A percentile compares a stretch with the other conserved stretches of the same genome.
Evolutionary conservation across 2,797 vertebrate genomes (phyloP).

Genomic region (Lateolabrax maculatus): DNA sequence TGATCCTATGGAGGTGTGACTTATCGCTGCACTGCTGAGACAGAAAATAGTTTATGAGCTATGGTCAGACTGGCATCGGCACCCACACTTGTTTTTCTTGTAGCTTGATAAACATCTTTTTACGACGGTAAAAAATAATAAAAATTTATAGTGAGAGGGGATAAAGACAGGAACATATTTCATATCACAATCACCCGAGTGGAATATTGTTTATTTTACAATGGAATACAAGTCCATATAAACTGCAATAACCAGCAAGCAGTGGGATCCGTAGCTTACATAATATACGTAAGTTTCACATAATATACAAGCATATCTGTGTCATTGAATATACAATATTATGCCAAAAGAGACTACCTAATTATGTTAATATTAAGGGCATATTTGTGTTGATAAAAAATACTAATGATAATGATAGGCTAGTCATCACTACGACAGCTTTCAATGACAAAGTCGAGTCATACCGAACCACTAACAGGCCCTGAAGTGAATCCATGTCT

Average conservation of each 20-base stretch:
- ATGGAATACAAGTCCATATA: neutral
- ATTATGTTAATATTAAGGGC: too few relatives aligned
- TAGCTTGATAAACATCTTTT: neutral
- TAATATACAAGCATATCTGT: neutral
- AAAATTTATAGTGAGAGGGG: neutral
- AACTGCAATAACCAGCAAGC: neutral
- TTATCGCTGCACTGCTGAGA: neutral
- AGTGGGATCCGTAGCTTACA: neutral
- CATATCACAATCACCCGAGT: neutral
- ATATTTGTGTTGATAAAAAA: too few relatives aligned
- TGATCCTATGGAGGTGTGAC: conserved; percentile 4
- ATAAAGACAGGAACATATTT: conserved; percentile 2
- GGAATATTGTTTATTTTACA: neutral
- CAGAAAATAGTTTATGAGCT: conserved; percentile 7
- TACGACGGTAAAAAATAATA: neutral
- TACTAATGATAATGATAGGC: too few relatives aligned
- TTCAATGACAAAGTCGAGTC: conserved; percentile 13
- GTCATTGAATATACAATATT: neutral
- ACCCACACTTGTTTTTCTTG: neutral
- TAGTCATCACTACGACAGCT: neutral
- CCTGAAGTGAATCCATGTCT: conserved; percentile 5
- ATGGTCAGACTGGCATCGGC: neutral
- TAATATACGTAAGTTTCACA: neutral
- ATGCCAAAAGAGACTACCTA: neutral
- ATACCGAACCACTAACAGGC: neutral